Percentiles rank a stretch among this genome's conserved stretches.
phyloP scores from a whole-genome alignment of 2,888 invertebrate genomes.

The Leuctra nigra region DNA sequence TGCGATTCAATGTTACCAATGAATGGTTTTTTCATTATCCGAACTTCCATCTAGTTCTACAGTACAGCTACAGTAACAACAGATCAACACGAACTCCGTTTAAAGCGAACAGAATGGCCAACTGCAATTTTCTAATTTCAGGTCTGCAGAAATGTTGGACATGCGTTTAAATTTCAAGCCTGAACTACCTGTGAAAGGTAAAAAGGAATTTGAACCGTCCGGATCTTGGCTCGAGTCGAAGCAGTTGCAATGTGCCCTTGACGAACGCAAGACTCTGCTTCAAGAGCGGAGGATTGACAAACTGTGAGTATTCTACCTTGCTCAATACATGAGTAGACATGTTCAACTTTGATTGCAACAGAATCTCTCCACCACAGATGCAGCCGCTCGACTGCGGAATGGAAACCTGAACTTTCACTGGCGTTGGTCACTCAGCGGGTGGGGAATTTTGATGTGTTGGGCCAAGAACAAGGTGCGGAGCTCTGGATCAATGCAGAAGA shows the following conservation, averaged over 20 bases:
- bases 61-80: too few relatives aligned
- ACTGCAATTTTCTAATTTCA: too few relatives aligned
- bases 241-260: conserved; percentile 50
- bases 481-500: conserved; percentile 57
- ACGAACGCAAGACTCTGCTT: conserved; percentile 46
- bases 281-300: conserved; percentile 52
- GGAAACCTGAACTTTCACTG: conserved; percentile 46
- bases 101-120: too few relatives aligned
- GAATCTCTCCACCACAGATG: too few relatives aligned
- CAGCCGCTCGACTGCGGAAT: conserved; percentile 50
- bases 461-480: conserved; percentile 43
- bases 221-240: conserved; percentile 53
- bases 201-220: conserved; percentile 48
- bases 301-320: conserved; percentile 38
- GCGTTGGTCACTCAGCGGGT: conserved; percentile 49
- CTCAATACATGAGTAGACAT: too few relatives aligned
- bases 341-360: too few relatives aligned
- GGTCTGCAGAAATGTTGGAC: not conserved
- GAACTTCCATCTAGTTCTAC: too few relatives aligned
- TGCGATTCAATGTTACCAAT: too few relatives aligned
- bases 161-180: not conserved
- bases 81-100: too few relatives aligned
- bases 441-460: conserved; percentile 52
- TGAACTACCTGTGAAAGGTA: conserved; percentile 47
- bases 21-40: too few relatives aligned